Base-by-base conservation (phyloP, 64 coral and sea anemone species). In the Hydrozoanthus tunicans region DNA sequence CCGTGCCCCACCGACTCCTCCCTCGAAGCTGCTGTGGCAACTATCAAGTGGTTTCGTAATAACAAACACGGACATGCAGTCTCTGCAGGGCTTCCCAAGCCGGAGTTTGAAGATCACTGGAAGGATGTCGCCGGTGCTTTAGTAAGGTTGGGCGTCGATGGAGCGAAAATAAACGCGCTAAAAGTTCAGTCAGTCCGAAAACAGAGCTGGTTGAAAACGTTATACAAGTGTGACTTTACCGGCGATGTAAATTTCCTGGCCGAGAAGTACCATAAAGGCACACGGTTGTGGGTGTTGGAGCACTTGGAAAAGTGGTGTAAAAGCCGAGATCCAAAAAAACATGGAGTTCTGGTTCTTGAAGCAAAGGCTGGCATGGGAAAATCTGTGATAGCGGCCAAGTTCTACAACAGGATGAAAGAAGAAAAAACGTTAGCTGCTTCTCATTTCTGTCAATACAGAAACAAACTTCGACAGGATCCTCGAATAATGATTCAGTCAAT, bases 291-390 rank as follows among this genome's bases (percentile, higher is more conserved):
- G 94, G 68, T 95, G 53, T 89, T 95, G 25, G 70, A 15, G 15
- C 10, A 61, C n/a, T 68, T 95, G 52, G 77, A 95, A 13, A 9
- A 76, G 7, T 95, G 94, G 94, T 95, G 92, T 92, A 56, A 32
- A 51, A 53, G 76, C 20, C 78, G 78, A 54, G 77, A 70, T 4
- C 58, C 78, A 26, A 70, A 95, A 15, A 80, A 83, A 6, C 65
- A 78, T 58, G 70, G 32, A 43, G 32, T 95, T 11, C 51, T 95
- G 15, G 79, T 95, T 53, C 15, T 95, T 5, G 88, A 64, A 53
- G 94, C 90, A 14, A 82, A 92, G 23, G 83, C 94, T 77, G 94
- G 94, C 3, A 92, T 95, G 90, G 94, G 94, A 14, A 95, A 95
- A 73, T 89, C 90, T 9, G 94, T 95, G 24, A 92, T 95, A 77